Percentiles rank a stretch among this genome's conserved stretches.
These are phyloP conservation scores for Malurus leucopterus DNA, from an alignment of 2,797 vertebrate genomes.

Conservation along the genomic window DNA sequence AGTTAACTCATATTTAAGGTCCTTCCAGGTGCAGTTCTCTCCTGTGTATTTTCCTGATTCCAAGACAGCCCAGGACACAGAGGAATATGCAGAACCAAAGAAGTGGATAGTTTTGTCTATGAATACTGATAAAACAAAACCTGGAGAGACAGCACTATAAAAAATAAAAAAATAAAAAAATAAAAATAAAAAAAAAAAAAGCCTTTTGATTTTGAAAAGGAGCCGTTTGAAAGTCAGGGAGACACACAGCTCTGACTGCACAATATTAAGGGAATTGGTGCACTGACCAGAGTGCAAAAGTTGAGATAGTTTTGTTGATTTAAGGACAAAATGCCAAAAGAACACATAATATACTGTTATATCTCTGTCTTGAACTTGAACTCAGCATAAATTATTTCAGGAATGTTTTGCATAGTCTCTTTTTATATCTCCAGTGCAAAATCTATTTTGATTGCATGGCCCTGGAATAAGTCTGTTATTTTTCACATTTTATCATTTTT, in stretches of 20 bases:
- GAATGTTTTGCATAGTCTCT: constrained; percentile 54
- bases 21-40: neutral
- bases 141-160: too few relatives aligned
- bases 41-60: neutral
- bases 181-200: neutral
- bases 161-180: too few relatives aligned
- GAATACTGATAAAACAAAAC: neutral
- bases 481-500: constrained; percentile 59
- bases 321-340: constrained; percentile 42
- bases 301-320: constrained; percentile 32
- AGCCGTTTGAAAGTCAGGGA: neutral
- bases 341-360: constrained; percentile 46
- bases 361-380: constrained; percentile 58
- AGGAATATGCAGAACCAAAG: neutral
- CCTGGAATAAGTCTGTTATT: constrained; percentile 39
- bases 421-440: constrained; percentile 55
- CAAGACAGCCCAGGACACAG: neutral
- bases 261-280: neutral
- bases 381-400: constrained; percentile 59
- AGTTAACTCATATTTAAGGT: neutral
- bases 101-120: neutral
- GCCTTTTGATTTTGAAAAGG: neutral
- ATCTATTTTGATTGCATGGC: constrained; percentile 49
- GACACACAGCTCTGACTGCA: neutral
- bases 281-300: neutral